Conservation (phyloP, 1,140 invertebrate species). For the Aethina tumida region DNA sequence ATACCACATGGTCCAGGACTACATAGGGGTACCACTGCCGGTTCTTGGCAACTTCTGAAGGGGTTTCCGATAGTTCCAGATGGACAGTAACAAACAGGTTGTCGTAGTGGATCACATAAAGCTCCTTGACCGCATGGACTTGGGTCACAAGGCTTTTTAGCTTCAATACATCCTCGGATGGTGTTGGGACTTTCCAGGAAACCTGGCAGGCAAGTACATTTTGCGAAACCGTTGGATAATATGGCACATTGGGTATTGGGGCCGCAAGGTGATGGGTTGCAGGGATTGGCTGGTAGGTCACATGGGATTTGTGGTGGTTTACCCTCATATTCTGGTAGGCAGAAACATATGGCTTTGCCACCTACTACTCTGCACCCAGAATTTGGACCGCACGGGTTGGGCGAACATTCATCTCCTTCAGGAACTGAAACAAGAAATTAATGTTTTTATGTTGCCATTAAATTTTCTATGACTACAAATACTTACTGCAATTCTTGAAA, state of each 20-base stretch:
- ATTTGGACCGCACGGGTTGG: conserved; percentile 76
- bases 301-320: conserved; percentile 63
- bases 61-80: conserved; percentile 66
- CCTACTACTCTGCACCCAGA: conserved; percentile 66
- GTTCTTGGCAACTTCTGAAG: conserved; percentile 56
- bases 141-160: conserved; percentile 67
- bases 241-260: conserved; percentile 78
- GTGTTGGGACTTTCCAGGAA: conserved; percentile 81
- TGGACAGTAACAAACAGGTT: conserved; percentile 73
- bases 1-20: conserved; percentile 67
- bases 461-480: conserved; percentile 12
- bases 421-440: conserved; percentile 53
- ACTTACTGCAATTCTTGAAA: conserved; percentile 84
- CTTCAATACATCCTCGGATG: conserved; percentile 69
- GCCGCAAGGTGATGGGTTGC: conserved; percentile 76
- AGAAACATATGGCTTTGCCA: conserved; percentile 68
- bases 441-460: conserved; percentile 7
- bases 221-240: conserved; percentile 70
- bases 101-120: conserved; percentile 63
- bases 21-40: conserved; percentile 49
- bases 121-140: conserved; percentile 72
- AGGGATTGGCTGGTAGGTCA: conserved; percentile 60
- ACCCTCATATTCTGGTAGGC: conserved; percentile 79
- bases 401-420: conserved; percentile 71
- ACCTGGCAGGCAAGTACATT: conserved; percentile 75